A percentile compares a stretch with the other conserved stretches of the same genome.
These are phyloP conservation scores for Acropternis orthonyx DNA, from an alignment of 2,797 vertebrate species.

Conservation along the genomic window DNA sequence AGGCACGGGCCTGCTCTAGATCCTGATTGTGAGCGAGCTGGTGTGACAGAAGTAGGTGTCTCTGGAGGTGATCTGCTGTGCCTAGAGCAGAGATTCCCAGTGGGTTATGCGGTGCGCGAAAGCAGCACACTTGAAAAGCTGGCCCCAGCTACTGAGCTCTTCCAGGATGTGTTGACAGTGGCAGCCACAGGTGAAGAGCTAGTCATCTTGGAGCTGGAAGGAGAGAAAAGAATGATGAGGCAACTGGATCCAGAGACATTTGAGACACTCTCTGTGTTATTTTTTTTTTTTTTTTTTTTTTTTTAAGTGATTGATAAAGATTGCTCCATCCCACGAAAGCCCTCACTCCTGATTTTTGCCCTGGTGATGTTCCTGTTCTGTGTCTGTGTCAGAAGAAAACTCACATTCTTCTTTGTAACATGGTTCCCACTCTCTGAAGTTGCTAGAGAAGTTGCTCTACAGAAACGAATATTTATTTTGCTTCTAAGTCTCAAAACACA, in stretches of 20 bases:
- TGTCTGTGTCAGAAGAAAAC: background rate
- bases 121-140: background rate
- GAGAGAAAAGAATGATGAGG: background rate
- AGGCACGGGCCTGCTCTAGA: background rate
- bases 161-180: background rate
- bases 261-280: background rate
- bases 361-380: background rate
- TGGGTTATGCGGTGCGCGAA: background rate
- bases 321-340: background rate
- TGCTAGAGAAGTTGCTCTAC: background rate
- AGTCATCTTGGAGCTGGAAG: background rate
- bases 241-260: background rate
- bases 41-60: background rate
- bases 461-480: background rate
- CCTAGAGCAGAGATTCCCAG: background rate
- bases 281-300: background rate
- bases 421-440: background rate
- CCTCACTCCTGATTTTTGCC: background rate
- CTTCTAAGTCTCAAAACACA: background rate
- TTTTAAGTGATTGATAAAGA: background rate
- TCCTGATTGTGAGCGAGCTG: background rate
- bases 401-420: background rate
- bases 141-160: background rate
- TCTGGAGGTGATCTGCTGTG: background rate
- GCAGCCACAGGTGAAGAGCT: background rate